Evolutionary conservation across 1,140 invertebrate species (phyloP).

Genomic region (Oncopeltus fasciatus): DNA sequence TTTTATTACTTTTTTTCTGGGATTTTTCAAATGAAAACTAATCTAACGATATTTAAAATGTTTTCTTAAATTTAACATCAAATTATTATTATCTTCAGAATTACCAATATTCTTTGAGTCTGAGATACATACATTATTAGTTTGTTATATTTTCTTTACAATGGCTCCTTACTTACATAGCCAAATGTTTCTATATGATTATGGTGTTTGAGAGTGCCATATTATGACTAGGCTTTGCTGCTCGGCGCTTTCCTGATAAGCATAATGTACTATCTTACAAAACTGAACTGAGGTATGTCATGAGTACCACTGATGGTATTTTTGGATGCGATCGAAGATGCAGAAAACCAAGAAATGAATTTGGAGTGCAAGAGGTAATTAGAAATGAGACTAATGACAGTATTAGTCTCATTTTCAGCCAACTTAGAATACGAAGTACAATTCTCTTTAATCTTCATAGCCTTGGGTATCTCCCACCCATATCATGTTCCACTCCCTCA

Average conservation of each 20-base stretch:
- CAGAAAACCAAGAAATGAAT: neutral
- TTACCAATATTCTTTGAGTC: no score
- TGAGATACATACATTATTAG: no score
- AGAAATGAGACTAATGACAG: neutral
- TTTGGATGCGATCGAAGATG: neutral
- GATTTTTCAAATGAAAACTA: no score
- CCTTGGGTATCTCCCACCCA: no score
- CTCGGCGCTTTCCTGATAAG: neutral
- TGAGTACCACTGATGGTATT: neutral
- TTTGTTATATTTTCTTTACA: neutral
- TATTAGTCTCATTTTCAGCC: neutral
- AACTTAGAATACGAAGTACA: neutral
- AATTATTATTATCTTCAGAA: no score
- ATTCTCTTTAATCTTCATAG: neutral
- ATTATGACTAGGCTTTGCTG: neutral
- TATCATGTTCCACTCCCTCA: no score
- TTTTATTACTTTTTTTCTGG: no score
- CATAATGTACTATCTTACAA: no score
- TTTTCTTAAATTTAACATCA: no score
- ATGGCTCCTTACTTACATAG: neutral
- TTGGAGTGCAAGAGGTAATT: neutral
- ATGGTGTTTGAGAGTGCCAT: neutral
- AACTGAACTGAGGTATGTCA: neutral
- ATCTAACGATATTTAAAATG: no score
- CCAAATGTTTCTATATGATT: neutral